Evolutionary conservation across 2,888 invertebrate genomes (phyloP).

Genomic region (Ectobius pallidus): DNA sequence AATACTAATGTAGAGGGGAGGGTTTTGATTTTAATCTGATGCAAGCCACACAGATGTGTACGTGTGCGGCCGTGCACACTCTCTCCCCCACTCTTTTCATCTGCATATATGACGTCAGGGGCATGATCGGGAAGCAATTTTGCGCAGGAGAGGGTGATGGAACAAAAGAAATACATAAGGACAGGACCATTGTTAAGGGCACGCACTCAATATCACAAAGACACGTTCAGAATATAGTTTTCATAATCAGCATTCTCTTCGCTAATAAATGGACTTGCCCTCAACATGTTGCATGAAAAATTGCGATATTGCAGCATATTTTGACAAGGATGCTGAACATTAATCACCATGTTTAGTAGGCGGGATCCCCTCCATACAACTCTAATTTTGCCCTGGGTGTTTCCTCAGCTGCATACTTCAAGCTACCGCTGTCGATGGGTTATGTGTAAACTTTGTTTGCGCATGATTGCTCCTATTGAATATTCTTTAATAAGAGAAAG

Average conservation of each 20-base stretch:
- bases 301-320: too few species aligned
- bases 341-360: too few species aligned
- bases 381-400: too few species aligned
- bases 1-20: slow-evolving; percentile 20
- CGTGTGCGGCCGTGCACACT: slow-evolving; percentile 11
- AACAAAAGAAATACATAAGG: slow-evolving; percentile 26
- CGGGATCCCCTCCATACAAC: too few species aligned
- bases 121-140: slow-evolving; percentile 42
- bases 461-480: too few species aligned
- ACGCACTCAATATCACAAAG: slow-evolving; percentile 8
- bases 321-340: too few species aligned
- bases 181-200: slow-evolving; percentile 17
- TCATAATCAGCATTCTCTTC: background rate
- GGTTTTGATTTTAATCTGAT: slow-evolving; percentile 39
- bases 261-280: background rate
- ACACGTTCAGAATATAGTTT: slow-evolving; percentile 1
- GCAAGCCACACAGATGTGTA: slow-evolving; percentile 42
- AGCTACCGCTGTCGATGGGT: too few species aligned
- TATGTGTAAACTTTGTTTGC: too few species aligned
- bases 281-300: too few species aligned
- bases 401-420: too few species aligned
- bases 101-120: slow-evolving; percentile 37
- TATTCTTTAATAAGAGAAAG: too few species aligned
- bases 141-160: slow-evolving; percentile 24
- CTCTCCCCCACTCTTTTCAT: slow-evolving; percentile 32